Evolutionary conservation across 2,888 invertebrate genomes (phyloP).

Genomic region (Harpalus rubripes): DNA sequence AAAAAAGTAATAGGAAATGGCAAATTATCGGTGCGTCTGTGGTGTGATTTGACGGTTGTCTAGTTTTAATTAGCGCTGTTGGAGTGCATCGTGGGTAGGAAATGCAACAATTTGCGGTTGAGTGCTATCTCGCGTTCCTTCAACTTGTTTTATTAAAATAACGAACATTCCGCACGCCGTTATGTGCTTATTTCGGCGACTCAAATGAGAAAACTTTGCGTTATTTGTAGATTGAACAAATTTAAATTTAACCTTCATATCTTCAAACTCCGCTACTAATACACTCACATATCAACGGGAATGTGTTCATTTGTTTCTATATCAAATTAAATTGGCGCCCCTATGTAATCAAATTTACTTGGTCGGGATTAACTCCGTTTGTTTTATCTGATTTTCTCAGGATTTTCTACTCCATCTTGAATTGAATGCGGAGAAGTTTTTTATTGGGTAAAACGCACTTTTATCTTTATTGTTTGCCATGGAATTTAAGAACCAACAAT

Average conservation of each 20-base stretch:
- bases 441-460: neutral
- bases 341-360: neutral
- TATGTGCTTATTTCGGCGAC: conserved; percentile 36
- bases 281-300: neutral
- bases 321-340: conserved; percentile 1
- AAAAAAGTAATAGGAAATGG: neutral
- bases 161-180: conserved; percentile 32
- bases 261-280: conserved; percentile 7
- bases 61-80: neutral
- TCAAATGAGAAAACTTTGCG: conserved; percentile 46
- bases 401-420: neutral
- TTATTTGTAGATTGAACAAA: conserved; percentile 46
- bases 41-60: neutral
- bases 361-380: neutral
- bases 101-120: conserved; percentile 45
- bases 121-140: conserved; percentile 16
- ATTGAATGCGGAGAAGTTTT: neutral
- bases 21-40: neutral
- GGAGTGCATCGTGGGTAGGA: neutral
- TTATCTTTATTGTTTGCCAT: neutral
- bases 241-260: conserved; percentile 40
- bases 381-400: neutral
- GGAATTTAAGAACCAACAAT: neutral
- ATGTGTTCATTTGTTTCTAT: neutral
- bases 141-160: conserved; percentile 52